Base-by-base conservation (phyloP, 92 coral and sea anemone genomes). In the Porites lobata region DNA sequence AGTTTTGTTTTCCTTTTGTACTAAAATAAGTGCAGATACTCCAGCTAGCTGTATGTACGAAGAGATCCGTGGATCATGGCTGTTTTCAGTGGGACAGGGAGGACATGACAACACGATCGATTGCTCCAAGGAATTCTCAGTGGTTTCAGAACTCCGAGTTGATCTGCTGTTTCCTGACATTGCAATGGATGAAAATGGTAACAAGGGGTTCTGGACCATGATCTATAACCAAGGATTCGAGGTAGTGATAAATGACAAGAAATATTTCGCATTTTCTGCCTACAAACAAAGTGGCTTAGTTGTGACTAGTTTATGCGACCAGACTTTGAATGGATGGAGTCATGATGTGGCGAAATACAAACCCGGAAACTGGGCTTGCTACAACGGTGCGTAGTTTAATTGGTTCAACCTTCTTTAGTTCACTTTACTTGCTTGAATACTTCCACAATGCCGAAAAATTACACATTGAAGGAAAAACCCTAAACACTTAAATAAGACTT, bases 141-240 rank as follows among this genome's bases (percentile, higher is more conserved):
- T 65, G 50, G 94, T 80, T 19, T 47, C 89, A 19, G 68, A 87
- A 69, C 53, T 84, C 22, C 69, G 85, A 70, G 74, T 93, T 8
- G 81, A 71, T 29, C 86, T 93, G 75, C 29, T 90, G 47, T 93
- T 93, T 75, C 96, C 96, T 1, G 96, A 93, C 71, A 13, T 90
- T 15, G 96, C 93, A 21, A 78, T 93, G 0, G 96, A 90, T 72
- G 65, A 51, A 11, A 80, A 73, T 3, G 94, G 91, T 26, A 90
- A 90, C 65, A 22, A 38, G 21, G 96, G 96, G 12, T 90, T 90
- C 64, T 93, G 96, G 96, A 93, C 96, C 29, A 73, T 93, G 94
- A 93, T 93, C 17, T 93, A 93, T 79, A 93, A 93, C 72, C 96
- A 93, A 71, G 96, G 96, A 4, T 93, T 93, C 61, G 96, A 93